Percentiles rank a stretch among this genome's conserved stretches.
phyloP scores from a whole-genome alignment of 2,888 invertebrate species.

The Aquatica leii region DNA sequence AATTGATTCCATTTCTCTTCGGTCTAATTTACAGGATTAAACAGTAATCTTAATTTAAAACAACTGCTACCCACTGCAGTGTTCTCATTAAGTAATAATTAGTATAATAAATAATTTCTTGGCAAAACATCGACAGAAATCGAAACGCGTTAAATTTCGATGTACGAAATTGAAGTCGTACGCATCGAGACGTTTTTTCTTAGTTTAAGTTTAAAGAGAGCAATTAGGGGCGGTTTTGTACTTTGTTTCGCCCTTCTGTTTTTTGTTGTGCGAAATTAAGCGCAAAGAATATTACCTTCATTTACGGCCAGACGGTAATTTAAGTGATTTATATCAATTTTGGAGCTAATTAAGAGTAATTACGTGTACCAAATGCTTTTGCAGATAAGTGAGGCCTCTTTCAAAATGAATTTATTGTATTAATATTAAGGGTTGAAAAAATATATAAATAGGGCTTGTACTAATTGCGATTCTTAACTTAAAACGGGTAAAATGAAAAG shows the following conservation, averaged over 20 bases:
- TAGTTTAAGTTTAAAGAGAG: too few species aligned
- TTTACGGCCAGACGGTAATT: conserved; percentile 37
- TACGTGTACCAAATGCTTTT: conserved; percentile 41
- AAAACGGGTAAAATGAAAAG: neutral
- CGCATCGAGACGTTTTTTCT: too few species aligned
- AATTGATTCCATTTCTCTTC: conserved; percentile 14
- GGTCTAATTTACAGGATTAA: conserved; percentile 13
- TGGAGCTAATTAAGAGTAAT: conserved; percentile 49
- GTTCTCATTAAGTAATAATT: conserved; percentile 12
- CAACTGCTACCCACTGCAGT: conserved; percentile 1
- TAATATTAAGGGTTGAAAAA: conserved; percentile 29
- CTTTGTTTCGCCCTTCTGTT: neutral
- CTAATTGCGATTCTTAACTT: neutral
- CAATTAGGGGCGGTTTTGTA: too few species aligned
- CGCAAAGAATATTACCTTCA: conserved; percentile 31
- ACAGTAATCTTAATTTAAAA: conserved; percentile 13
- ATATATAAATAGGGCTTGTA: neutral
- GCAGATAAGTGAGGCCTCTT: conserved; percentile 40
- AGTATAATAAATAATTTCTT: conserved; percentile 9
- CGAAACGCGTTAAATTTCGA: too few species aligned
- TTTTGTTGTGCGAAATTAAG: conserved; percentile 20
- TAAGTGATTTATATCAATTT: conserved; percentile 49
- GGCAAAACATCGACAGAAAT: too few species aligned
- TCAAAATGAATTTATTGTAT: conserved; percentile 40
- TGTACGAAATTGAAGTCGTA: too few species aligned